Percentiles rank a stretch among this genome's conserved stretches.
Conservation (phyloP, 2,888 invertebrate genomes). For the Formica aserva region DNA sequence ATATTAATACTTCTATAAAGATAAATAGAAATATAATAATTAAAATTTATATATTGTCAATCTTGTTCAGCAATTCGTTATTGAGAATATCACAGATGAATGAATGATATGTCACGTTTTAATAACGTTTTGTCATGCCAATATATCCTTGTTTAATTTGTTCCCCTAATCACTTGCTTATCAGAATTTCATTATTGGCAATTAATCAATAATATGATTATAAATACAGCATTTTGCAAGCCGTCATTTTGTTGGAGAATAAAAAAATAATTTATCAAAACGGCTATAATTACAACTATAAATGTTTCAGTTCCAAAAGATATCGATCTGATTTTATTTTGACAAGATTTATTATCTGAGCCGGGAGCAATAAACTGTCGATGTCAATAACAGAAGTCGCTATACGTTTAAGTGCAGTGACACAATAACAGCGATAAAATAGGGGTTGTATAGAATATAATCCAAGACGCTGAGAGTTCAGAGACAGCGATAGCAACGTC, state of each 20-base stretch:
- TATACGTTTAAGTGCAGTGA: slow-evolving; percentile 11
- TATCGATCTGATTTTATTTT: slow-evolving; percentile 10
- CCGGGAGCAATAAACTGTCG: slow-evolving; percentile 32
- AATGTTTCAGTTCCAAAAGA: background rate
- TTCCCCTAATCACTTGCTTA: slow-evolving; percentile 15
- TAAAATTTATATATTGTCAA: background rate
- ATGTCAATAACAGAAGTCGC: slow-evolving; percentile 31
- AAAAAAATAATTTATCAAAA: background rate
- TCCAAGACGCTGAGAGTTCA: slow-evolving; percentile 38
- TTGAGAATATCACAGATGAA: background rate
- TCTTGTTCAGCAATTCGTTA: background rate
- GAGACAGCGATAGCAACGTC: slow-evolving; percentile 29
- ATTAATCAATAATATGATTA: slow-evolving; percentile 8
- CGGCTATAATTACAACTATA: background rate
- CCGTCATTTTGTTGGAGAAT: background rate
- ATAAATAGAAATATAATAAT: slow-evolving; percentile 2
- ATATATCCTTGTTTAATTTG: slow-evolving; percentile 9
- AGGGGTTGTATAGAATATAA: slow-evolving; percentile 61
- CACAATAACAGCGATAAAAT: slow-evolving; percentile 58
- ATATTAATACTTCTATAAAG: background rate
- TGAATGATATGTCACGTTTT: background rate
- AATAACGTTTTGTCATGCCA: background rate
- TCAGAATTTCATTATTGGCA: slow-evolving; percentile 8
- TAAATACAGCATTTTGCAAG: background rate
- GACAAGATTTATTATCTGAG: slow-evolving; percentile 32